Evolutionary conservation across 2,113 vertebrate species (phyloP), one percentile per base, ranked within the genome.

Genomic region (Archocentrus centrarchus): DNA sequence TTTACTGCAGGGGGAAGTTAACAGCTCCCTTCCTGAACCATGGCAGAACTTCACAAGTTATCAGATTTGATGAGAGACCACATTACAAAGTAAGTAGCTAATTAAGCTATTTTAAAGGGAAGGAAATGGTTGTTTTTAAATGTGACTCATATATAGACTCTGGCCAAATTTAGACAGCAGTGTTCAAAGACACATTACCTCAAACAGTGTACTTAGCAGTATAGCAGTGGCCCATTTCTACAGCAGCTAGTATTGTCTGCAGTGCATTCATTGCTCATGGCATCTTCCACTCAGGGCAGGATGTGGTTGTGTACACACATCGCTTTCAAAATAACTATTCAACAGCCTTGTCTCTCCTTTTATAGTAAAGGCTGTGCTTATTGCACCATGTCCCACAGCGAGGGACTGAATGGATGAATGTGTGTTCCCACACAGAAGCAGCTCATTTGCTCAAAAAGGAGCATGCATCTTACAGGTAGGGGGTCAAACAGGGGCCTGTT

Each of bases 281-380:
- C 81, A 75, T 89, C 83, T 88, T 81, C 81, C 57, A 86, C 75
- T 85, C 80, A 84, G 32, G 59, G 88, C 95, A 95, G 95, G 95
- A 95, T 95, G 95, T 95, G 95, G 95, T 95, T 83, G 82, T 87
- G 87, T 80, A 88, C 80, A 89, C 83, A 50, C 78, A 93, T 84
- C 79, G 80, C 88, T 92, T 95, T 92, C 90, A 94, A 92, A 92
- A 91, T 93, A 93, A 88, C 92, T 93, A 64, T 22, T 88, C 82
- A 88, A 88, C 85, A 86, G 85, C 39, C 70, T 41, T 37, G 20
- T 88, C 63, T 91, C 81, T 94, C 95, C 95, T 95, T 95, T 93
- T 95, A 95, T 94, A 95, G 94, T 95, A 87, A 95, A 93, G 83
- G 37, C 57, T 18, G 77, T 57, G 70, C 63, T 63, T 68, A 77